phyloP scores from a whole-genome alignment of 2,888 invertebrate genomes.

The Platerodrilus igneus region DNA sequence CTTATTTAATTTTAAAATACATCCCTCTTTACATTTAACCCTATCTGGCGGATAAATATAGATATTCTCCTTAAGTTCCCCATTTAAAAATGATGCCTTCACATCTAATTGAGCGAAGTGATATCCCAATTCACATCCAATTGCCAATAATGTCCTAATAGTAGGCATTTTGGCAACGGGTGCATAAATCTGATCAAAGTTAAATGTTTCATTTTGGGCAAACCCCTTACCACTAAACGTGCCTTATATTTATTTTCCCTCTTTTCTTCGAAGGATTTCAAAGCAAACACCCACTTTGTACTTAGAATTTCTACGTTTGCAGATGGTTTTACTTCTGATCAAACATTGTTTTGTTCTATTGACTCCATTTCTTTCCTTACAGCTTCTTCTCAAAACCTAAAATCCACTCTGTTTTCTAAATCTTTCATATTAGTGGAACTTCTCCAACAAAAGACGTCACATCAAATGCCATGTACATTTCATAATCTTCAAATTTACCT shows the following conservation, averaged over 20 bases:
- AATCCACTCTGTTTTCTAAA: too few relatives aligned
- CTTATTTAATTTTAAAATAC: conserved; percentile 10
- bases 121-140: neutral
- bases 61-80: too few relatives aligned
- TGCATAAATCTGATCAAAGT: too few relatives aligned
- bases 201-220: conserved; percentile 8
- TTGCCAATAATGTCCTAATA: conserved; percentile 2
- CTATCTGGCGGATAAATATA: conserved; percentile 11
- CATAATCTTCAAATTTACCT: too few relatives aligned
- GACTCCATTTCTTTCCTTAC: conserved; percentile 5
- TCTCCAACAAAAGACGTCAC: too few relatives aligned
- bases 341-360: too few relatives aligned
- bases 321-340: too few relatives aligned
- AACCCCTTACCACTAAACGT: too few relatives aligned
- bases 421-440: too few relatives aligned
- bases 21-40: neutral
- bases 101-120: neutral
- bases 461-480: too few relatives aligned
- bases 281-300: conserved; percentile 4
- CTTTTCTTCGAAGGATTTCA: neutral
- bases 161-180: neutral
- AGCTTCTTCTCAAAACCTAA: conserved; percentile 2
- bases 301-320: too few relatives aligned
- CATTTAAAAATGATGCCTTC: conserved; percentile 4
- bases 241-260: too few relatives aligned